Evolutionary conservation across 53 echinoderm and acorn worm species (phyloP).

Genomic region (Paelopatides confundens): DNA sequence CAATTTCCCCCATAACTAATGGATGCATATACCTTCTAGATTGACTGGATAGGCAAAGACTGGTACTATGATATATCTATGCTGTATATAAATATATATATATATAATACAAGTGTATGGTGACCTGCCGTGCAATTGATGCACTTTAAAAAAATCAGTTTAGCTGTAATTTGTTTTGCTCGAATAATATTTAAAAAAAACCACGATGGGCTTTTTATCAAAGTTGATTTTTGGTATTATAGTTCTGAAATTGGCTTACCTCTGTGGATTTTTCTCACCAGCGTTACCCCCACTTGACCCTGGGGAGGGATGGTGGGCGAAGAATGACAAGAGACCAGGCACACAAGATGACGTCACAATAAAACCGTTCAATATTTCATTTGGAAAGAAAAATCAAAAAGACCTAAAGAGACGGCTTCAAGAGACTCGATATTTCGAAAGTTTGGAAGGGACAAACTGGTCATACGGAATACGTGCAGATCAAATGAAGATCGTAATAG

Average conservation of each 20-base stretch:
- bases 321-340: conserved; percentile 56
- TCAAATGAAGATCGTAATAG: conserved; percentile 77
- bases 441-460: conserved; percentile 74
- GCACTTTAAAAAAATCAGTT: too few relatives aligned
- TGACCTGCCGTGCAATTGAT: too few relatives aligned
- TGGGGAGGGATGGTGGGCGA: conserved; percentile 92
- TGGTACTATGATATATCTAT: too few relatives aligned
- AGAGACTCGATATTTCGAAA: conserved; percentile 71
- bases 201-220: conserved; percentile 8
- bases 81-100: too few relatives aligned
- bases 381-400: conserved; percentile 49
- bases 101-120: too few relatives aligned
- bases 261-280: conserved; percentile 60
- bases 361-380: conserved; percentile 62
- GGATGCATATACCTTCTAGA: too few relatives aligned
- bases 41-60: too few relatives aligned
- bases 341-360: conserved; percentile 67
- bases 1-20: too few relatives aligned
- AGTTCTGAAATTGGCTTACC: neutral
- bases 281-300: conserved; percentile 61
- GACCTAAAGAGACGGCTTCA: conserved; percentile 61
- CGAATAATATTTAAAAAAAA: too few relatives aligned
- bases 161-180: too few relatives aligned
- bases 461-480: conserved; percentile 77
- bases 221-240: neutral